Conservation (phyloP, 2,113 vertebrate species). For the Chionodraco myersi region DNA sequence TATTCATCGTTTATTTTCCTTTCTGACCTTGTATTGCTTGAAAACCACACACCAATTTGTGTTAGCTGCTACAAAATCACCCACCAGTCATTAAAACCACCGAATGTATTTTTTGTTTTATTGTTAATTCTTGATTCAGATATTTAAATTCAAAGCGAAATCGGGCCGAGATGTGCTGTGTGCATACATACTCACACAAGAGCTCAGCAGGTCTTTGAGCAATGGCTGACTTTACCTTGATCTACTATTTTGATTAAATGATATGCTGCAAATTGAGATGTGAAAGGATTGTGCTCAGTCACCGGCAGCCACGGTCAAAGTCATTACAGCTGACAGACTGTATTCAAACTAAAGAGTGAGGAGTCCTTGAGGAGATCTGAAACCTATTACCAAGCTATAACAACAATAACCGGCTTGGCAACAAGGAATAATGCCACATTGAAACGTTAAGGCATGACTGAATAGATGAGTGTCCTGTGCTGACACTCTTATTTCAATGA, state of each 20-base stretch:
- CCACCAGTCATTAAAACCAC: not conserved
- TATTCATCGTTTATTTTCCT: constrained; percentile 42
- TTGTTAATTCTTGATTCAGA: constrained; percentile 12
- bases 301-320: constrained; percentile 41
- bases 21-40: constrained; percentile 42
- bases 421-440: constrained; percentile 36
- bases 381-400: constrained; percentile 59
- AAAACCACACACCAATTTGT: constrained; percentile 34
- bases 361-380: constrained; percentile 66
- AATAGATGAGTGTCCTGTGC: constrained; percentile 9
- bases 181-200: not conserved
- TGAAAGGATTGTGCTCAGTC: constrained; percentile 50
- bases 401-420: constrained; percentile 51
- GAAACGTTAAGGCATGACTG: constrained; percentile 18
- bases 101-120: constrained; percentile 4
- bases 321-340: constrained; percentile 54
- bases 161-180: too few species aligned
- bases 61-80: not conserved
- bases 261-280: constrained; percentile 49
- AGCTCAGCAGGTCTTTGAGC: constrained; percentile 7
- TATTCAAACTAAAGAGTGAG: constrained; percentile 42
- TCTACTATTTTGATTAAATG: constrained; percentile 62
- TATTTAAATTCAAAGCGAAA: constrained; percentile 28
- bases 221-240: constrained; percentile 61
- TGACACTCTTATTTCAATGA: not conserved